Evolutionary conservation across 2,113 vertebrate genomes (phyloP).

Genomic region (Australoheros scitulus): DNA sequence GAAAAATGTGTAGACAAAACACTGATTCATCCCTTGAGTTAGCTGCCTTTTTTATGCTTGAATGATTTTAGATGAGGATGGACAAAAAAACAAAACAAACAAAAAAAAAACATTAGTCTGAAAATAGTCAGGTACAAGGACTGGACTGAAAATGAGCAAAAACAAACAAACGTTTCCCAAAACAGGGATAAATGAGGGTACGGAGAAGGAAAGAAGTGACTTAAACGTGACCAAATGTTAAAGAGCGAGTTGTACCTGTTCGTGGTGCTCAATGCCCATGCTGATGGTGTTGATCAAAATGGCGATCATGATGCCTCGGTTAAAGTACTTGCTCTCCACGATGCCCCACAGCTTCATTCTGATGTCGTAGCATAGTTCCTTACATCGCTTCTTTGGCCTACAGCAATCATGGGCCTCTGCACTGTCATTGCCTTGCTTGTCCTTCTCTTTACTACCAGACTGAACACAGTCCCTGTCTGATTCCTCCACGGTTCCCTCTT

Average conservation of each 20-base stretch:
- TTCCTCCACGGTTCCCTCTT: constrained; percentile 66
- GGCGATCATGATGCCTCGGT: constrained; percentile 96
- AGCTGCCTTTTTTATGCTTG: too few species aligned
- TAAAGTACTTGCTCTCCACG: constrained; percentile 99
- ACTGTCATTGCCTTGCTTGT: background rate
- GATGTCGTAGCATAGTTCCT: constrained; percentile 68
- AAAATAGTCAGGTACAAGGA: too few species aligned
- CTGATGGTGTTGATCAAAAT: constrained; percentile 97
- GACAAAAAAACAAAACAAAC: too few species aligned
- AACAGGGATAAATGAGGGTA: background rate
- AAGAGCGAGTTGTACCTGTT: constrained; percentile 84
- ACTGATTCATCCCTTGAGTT: too few species aligned
- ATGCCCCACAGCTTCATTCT: constrained; percentile 89
- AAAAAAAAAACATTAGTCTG: too few species aligned
- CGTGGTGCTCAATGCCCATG: constrained; percentile 97
- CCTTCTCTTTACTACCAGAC: constrained; percentile 21
- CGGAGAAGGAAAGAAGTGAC: background rate
- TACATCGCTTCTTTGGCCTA: background rate
- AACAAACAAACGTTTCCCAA: background rate
- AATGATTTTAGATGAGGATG: too few species aligned
- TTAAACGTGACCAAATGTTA: fast-evolving
- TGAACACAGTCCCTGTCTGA: constrained; percentile 48
- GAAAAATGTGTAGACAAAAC: background rate
- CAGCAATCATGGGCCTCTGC: constrained; percentile 10
- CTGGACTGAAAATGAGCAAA: too few species aligned